Evolutionary conservation across 2,113 vertebrate species (phyloP).

Genomic region (Tyrannus savana): DNA sequence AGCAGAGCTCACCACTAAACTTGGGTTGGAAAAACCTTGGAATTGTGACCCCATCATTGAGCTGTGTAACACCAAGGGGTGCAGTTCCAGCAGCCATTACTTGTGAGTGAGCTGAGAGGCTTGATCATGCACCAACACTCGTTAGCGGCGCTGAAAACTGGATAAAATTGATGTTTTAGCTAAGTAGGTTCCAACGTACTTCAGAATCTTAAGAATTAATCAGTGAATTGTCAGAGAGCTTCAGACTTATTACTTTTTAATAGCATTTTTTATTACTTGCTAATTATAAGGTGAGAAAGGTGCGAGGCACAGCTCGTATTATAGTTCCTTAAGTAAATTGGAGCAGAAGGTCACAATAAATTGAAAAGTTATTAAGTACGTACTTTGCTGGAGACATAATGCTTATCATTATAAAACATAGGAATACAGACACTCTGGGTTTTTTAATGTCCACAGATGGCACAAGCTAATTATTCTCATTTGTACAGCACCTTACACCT

Average conservation of each 20-base stretch:
- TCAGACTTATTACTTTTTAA: constrained; percentile 76
- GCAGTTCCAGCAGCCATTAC: background rate
- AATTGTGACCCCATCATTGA: background rate
- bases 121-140: accelerated
- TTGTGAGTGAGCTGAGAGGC: background rate
- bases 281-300: constrained; percentile 74
- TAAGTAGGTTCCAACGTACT: constrained; percentile 76
- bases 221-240: constrained; percentile 76
- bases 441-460: constrained; percentile 71
- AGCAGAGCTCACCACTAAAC: background rate
- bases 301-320: background rate
- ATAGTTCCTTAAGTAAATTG: constrained; percentile 40
- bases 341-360: constrained; percentile 52
- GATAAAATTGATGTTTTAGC: constrained; percentile 69
- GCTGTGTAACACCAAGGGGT: background rate
- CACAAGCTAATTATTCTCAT: constrained; percentile 73
- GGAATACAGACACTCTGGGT: background rate
- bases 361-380: constrained; percentile 29
- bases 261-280: constrained; percentile 74
- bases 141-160: background rate
- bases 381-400: constrained; percentile 20
- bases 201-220: constrained; percentile 81
- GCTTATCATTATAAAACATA: constrained; percentile 30
- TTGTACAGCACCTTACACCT: constrained; percentile 75
- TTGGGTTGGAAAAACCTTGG: background rate